phyloP scores from a whole-genome alignment of 2,113 vertebrate species.

The Stercorarius parasiticus region DNA sequence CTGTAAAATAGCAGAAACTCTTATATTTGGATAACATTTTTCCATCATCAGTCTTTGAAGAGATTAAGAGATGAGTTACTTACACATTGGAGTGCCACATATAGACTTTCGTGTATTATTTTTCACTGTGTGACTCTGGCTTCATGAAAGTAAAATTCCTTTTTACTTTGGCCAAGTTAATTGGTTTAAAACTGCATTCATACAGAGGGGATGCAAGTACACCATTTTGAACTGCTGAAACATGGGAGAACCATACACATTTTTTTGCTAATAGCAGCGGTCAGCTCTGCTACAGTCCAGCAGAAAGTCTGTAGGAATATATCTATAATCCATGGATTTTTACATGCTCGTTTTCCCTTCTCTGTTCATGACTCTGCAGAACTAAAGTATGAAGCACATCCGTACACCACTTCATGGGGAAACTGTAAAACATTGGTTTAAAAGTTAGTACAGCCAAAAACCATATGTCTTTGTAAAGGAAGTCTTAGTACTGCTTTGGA shows the following conservation, averaged over 20 bases:
- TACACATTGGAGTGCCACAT: neutral
- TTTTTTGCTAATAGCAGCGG: neutral
- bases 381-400: neutral
- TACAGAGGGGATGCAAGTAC: neutral
- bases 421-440: neutral
- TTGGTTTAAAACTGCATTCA: neutral
- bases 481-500: neutral
- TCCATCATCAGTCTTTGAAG: neutral
- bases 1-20: neutral
- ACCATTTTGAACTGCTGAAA: neutral
- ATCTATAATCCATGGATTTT: neutral
- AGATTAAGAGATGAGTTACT: neutral
- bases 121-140: neutral
- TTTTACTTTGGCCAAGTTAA: neutral
- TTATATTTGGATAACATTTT: neutral
- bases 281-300: neutral
- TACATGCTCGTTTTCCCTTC: neutral
- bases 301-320: neutral
- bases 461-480: neutral
- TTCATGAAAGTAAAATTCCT: neutral
- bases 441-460: neutral
- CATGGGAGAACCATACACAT: neutral
- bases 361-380: neutral
- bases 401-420: neutral
- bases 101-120: neutral